Base-by-base conservation (phyloP, 1,140 invertebrate genomes). In the Geopemphigus sp. region DNA sequence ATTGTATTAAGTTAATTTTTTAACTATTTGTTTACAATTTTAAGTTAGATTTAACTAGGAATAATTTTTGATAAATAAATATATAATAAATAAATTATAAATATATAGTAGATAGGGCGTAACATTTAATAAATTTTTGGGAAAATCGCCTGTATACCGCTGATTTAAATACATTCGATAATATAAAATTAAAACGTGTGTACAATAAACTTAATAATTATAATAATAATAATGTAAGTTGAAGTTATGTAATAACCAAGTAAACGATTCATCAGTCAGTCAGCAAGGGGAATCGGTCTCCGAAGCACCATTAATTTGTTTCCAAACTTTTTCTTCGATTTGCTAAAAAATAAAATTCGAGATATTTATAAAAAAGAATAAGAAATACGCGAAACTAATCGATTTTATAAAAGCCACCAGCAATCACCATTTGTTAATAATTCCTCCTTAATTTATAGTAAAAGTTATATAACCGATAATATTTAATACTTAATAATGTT, bases 271-370 rank as follows among this genome's bases (percentile, higher is more conserved):
- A 70, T 70, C 68, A 70, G 68, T 70, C 68, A 54, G 24, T 81
- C 63, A 82, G 53, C 81, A 82, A 19, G 81, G 64, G n/a, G 81
- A 82, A 66, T 82, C 81, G 14, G 81, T 82, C 39, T 57, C 70
- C 17, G 81, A 82, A 78, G 72, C 80, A 54, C 81, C 81, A 39
- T 74, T 82, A 80, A 82, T 82, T 80, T 82, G 50, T 72, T 82
- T 80, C 81, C 81, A 82, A 22, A 80, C 81, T 82, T 76, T 82
- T 80, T 82, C 81, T 81, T 82, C 81, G 74, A 82, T 82, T 82
- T 82, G 80, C 81, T 82, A 39, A 45, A 82, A 70, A 73, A 78
- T 45, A 39, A 81, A 56, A 63, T 2, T 24, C 5, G 50, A 45
- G 5, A 29, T 19, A 1, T 10, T 70, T 53, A 70, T 53, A 53